Percentiles rank a stretch among this genome's conserved stretches.
These are phyloP conservation scores for Tinamus guttatus DNA, from an alignment of 2,113 vertebrate genomes.

Conservation along the genomic window DNA sequence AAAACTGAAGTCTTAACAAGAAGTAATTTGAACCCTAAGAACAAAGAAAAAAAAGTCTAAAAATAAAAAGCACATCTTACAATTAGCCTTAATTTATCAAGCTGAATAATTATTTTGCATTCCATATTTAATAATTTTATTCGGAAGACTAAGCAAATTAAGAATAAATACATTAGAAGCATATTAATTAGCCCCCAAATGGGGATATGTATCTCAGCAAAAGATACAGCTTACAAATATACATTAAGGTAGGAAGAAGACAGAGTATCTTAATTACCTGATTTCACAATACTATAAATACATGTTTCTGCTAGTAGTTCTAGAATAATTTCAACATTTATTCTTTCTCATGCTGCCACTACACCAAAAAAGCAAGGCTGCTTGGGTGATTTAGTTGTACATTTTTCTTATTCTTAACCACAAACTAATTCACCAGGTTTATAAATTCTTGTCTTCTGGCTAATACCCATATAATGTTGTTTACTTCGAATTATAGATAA, in stretches of 20 bases:
- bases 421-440: not conserved
- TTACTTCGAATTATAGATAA: not conserved
- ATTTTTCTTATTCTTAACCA: not conserved
- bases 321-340: not conserved
- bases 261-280: not conserved
- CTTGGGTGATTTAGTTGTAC: not conserved
- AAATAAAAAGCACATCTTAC: not conserved
- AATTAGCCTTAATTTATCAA: not conserved
- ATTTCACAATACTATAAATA: not conserved
- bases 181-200: not conserved
- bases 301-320: not conserved
- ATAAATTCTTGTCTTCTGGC: not conserved
- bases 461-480: fast-evolving
- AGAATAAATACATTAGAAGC: not conserved
- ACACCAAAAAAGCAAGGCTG: not conserved
- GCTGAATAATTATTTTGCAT: not conserved
- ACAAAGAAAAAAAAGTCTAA: not conserved
- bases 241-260: not conserved
- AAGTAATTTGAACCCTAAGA: not conserved
- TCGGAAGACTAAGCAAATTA: not conserved
- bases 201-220: not conserved
- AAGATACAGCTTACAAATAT: not conserved
- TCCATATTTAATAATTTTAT: not conserved
- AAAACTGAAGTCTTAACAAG: not conserved
- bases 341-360: not conserved